phyloP scores from a whole-genome alignment of 2,888 invertebrate genomes.

The Standfussiana lucernea region DNA sequence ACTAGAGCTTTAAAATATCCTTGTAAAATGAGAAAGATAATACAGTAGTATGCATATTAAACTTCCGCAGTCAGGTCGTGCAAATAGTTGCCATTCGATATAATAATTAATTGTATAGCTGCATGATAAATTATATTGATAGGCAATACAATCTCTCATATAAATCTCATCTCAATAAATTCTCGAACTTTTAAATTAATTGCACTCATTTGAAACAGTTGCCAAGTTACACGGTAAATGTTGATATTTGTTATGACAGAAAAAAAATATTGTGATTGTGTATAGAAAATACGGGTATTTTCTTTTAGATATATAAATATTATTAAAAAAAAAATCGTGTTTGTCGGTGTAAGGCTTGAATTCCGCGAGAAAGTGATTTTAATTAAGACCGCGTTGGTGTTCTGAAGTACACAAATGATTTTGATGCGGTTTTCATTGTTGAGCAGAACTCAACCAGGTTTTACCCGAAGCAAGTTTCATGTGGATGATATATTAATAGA shows the following conservation, averaged over 20 bases:
- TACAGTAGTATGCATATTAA: not conserved
- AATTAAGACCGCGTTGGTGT: not conserved
- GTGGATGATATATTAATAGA: too few species aligned
- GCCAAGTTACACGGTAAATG: not conserved
- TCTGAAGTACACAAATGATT: not conserved
- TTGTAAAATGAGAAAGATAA: not conserved
- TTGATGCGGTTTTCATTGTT: not conserved
- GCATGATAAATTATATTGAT: not conserved
- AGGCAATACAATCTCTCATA: not conserved
- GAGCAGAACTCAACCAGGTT: too few species aligned
- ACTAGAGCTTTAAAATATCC: not conserved
- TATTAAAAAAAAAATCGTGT: not conserved
- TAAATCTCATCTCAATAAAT: too few species aligned
- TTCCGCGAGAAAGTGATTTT: not conserved
- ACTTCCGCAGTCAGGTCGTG: conserved; percentile 6
- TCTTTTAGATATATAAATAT: not conserved
- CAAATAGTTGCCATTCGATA: conserved; percentile 18
- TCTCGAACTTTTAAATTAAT: conserved; percentile 17
- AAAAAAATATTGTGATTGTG: not conserved
- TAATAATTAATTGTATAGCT: conserved; percentile 3
- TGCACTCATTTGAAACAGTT: conserved; percentile 16
- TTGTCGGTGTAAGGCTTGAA: not conserved
- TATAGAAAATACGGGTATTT: too few species aligned
- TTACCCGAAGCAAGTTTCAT: too few species aligned
- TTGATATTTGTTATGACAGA: not conserved